Evolutionary conservation across 2,113 vertebrate species (phyloP), one percentile per base, ranked within the genome.

Genomic region (Pelobates fuscus): DNA sequence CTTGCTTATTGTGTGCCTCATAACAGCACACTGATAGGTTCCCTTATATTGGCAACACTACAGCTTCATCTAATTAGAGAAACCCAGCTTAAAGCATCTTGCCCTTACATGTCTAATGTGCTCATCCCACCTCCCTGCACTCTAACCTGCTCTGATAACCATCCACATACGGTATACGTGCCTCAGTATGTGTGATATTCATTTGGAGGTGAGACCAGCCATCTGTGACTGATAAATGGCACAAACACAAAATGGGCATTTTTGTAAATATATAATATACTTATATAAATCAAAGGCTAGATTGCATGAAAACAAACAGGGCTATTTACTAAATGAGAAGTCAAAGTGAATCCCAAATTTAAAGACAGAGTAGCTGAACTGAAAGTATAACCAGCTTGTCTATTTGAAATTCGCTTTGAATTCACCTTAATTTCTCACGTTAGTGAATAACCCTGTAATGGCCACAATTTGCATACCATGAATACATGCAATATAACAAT

Each of bases 41-140:
- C 37, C 37, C 25, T 18, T 62, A 71, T n/a, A 62, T 62, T 62
- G 59, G 37, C 70, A 46, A 49, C 32, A 71, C 58, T 62, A 60
- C 54, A 70, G 54, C 54, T 59, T 41, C 70, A 32, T 71, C 57
- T 71, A 71, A 61, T 61, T 61, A 61, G 57, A 71, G 58, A 62
- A 61, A 71, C 25, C 58, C 59, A 70, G 59, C 32, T 32, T 60
- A 70, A 60, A 70, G 58, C 46, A 49, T 62, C 70, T 58, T 71
- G 57, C 57, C 70, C 70, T 71, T 55, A 44, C 68, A 70, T 70
- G 68, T 60, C 70, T 71, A 55, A 71, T 71, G 58, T 58, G 55
- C 41, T 71, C 41, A 71, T 62, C 58, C 70, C 70, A 71, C 58
- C 43, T 71, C 70, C 44, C 57, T 71, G 70, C 37, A 57, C 58